Percentiles rank a stretch among this genome's conserved stretches.
These are phyloP conservation scores for Notolepis coatsorum DNA, from an alignment of 2,797 vertebrate genomes.

Conservation along the genomic window DNA sequence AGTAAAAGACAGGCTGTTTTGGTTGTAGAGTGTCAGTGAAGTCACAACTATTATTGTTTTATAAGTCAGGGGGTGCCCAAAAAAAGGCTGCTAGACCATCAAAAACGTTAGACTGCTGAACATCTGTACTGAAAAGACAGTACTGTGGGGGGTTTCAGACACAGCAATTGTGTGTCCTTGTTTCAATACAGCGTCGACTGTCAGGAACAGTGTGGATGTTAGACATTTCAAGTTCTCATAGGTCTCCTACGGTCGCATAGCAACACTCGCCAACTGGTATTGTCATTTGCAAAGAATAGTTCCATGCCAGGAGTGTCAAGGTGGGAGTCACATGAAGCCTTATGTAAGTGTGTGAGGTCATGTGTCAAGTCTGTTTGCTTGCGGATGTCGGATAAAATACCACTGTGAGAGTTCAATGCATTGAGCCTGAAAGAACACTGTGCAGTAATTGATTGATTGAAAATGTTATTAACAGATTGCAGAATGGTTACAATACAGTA, in stretches of 20 bases:
- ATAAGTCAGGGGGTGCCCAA: too few relatives aligned
- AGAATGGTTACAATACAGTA: too few relatives aligned
- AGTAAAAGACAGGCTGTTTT: too few relatives aligned
- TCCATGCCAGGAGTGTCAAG: slow-evolving; percentile 14
- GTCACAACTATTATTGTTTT: too few relatives aligned
- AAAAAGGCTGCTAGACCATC: too few relatives aligned
- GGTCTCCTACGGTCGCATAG: background rate
- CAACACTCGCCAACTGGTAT: background rate
- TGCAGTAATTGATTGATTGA: too few relatives aligned
- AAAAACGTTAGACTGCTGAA: too few relatives aligned
- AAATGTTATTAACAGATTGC: too few relatives aligned
- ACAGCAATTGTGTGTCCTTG: slow-evolving; percentile 33
- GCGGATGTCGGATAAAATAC: slow-evolving; percentile 2
- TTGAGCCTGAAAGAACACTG: slow-evolving; percentile 7
- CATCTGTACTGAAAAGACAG: too few relatives aligned
- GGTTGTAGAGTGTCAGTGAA: too few relatives aligned
- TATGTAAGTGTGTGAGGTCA: slow-evolving; percentile 11
- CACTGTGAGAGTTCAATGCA: background rate
- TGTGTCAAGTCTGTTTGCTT: background rate
- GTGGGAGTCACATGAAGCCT: slow-evolving; percentile 28
- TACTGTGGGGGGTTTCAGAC: slow-evolving; percentile 4
- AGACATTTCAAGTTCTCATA: too few relatives aligned
- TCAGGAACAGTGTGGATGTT: background rate
- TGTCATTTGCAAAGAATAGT: background rate
- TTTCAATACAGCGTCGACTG: slow-evolving; percentile 50